Conservation (phyloP, 2,888 invertebrate species). For the Drosophila neonasuta region DNA sequence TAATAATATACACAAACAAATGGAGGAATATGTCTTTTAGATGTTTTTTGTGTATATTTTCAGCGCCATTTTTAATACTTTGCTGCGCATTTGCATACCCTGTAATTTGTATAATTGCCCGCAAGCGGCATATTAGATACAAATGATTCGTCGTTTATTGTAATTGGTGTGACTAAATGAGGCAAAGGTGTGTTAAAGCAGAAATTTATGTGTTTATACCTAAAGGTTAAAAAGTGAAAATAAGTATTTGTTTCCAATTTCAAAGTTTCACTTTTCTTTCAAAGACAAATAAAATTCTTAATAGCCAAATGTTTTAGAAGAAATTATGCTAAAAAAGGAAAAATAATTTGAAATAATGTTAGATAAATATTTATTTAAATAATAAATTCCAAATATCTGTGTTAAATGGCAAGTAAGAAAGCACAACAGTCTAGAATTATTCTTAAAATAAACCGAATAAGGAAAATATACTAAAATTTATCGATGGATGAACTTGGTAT, state of each 20-base stretch:
- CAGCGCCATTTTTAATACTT: constrained; percentile 36
- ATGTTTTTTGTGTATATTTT: constrained; percentile 24
- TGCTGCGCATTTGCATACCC: constrained; percentile 38
- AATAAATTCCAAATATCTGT: no score
- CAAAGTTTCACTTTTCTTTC: background rate
- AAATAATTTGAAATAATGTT: no score
- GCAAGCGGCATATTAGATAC: background rate
- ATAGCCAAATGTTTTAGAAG: no score
- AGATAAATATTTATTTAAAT: no score
- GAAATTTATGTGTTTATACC: background rate
- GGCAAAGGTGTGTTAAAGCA: background rate
- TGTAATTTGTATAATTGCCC: background rate
- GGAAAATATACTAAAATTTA: no score
- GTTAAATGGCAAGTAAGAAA: no score
- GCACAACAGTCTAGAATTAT: no score
- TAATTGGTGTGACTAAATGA: background rate
- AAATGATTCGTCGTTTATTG: no score
- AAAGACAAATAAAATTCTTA: no score
- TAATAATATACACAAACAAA: constrained; percentile 64
- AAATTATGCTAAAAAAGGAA: no score
- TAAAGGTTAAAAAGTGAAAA: background rate
- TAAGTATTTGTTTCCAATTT: background rate
- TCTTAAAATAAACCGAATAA: no score
- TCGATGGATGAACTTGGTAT: no score
- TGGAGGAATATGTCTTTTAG: constrained; percentile 47